phyloP scores from a whole-genome alignment of 2,113 vertebrate genomes.

The Phasianus colchicus region DNA sequence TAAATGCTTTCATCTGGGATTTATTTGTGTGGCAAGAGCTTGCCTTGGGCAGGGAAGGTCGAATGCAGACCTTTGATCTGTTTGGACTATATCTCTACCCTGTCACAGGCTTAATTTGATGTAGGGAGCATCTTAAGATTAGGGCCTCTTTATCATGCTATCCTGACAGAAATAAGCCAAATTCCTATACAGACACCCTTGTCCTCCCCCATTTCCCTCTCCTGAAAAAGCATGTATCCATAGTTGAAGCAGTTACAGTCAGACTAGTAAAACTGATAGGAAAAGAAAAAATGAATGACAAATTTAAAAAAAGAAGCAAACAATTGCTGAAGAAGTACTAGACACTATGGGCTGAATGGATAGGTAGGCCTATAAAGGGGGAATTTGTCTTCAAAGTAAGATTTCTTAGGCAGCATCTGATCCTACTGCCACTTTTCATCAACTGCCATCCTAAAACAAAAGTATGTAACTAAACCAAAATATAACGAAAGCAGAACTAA shows the following conservation, averaged over 20 bases:
- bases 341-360: not conserved
- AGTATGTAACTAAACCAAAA: fast-evolving
- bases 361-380: not conserved
- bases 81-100: not conserved
- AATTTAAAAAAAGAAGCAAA: not conserved
- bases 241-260: not conserved
- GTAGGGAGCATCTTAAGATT: not conserved
- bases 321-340: not conserved
- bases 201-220: not conserved
- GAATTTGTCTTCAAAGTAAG: not conserved
- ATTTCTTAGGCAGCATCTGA: not conserved
- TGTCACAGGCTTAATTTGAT: constrained; percentile 3
- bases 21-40: constrained; percentile 11
- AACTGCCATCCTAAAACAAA: not conserved
- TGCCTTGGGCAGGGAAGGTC: constrained; percentile 13
- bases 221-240: not conserved
- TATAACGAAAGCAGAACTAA: not conserved
- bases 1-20: constrained; percentile 40
- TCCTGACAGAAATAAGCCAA: not conserved
- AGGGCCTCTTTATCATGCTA: fast-evolving
- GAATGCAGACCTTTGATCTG: constrained; percentile 27
- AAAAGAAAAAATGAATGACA: not conserved
- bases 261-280: not conserved
- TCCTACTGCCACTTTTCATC: not conserved
- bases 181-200: not conserved